phyloP scores from a whole-genome alignment of 2,888 invertebrate species.

The Macaria liturata region DNA sequence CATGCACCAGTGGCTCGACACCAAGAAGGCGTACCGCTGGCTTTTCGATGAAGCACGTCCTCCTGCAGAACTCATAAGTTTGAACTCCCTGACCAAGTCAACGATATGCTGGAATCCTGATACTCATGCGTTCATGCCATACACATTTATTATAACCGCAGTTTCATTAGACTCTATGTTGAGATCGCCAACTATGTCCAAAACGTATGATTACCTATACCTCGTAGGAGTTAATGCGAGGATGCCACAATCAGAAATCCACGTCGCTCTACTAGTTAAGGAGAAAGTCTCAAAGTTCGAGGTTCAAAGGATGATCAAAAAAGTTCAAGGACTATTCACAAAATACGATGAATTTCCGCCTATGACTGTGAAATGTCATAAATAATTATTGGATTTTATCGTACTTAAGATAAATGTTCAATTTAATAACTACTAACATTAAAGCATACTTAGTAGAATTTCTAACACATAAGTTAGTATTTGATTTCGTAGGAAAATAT shows the following conservation, averaged over 20 bases:
- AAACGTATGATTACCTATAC: not conserved
- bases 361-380: not conserved
- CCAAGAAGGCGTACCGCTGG: not conserved
- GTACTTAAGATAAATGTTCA: too few species aligned
- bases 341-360: slow-evolving; percentile 4
- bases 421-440: too few species aligned
- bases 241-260: slow-evolving; percentile 7
- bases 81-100: slow-evolving; percentile 10
- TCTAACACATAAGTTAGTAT: too few species aligned
- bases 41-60: not conserved
- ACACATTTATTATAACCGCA: slow-evolving; percentile 4
- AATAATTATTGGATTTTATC: not conserved
- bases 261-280: slow-evolving; percentile 4
- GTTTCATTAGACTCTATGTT: not conserved
- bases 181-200: not conserved
- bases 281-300: not conserved
- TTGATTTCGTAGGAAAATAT: too few species aligned
- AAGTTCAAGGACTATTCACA: slow-evolving; percentile 1
- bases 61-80: not conserved
- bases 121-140: slow-evolving; percentile 1
- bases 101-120: slow-evolving; percentile 7
- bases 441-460: too few species aligned
- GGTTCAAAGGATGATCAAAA: not conserved
- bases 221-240: slow-evolving; percentile 4
- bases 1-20: slow-evolving; percentile 6